These are phyloP conservation scores for Sinopyrophorus schimmeli DNA, from an alignment of 2,888 invertebrate species.

Conservation along the genomic window DNA sequence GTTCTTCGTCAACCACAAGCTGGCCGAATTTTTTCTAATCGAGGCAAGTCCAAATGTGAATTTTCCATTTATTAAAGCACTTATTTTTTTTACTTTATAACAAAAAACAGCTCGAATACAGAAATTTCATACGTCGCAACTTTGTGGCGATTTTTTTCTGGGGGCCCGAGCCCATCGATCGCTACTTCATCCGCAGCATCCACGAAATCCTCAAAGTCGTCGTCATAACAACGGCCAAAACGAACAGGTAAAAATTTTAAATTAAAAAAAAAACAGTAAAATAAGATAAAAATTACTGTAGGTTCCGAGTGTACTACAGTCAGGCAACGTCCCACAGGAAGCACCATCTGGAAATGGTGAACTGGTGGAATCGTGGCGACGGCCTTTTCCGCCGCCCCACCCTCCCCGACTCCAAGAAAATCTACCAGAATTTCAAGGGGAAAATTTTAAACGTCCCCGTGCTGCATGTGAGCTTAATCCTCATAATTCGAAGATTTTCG, in stretches of 20 bases:
- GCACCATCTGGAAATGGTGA: slow-evolving; percentile 65
- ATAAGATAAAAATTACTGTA: no score
- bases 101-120: slow-evolving; percentile 52
- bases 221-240: slow-evolving; percentile 67
- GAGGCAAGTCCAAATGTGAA: slow-evolving; percentile 54
- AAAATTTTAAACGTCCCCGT: slow-evolving; percentile 71
- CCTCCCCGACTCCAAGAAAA: slow-evolving; percentile 63
- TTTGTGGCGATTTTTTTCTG: slow-evolving; percentile 71
- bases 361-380: slow-evolving; percentile 70
- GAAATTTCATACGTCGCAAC: slow-evolving; percentile 64
- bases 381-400: slow-evolving; percentile 69
- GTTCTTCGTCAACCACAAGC: slow-evolving; percentile 59
- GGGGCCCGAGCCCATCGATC: slow-evolving; percentile 60
- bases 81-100: slow-evolving; percentile 8
- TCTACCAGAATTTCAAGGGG: slow-evolving; percentile 68
- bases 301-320: slow-evolving; percentile 73
- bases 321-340: slow-evolving; percentile 65
- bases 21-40: slow-evolving; percentile 60
- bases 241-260: slow-evolving; percentile 63
- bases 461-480: slow-evolving; percentile 64
- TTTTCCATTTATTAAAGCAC: background rate
- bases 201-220: slow-evolving; percentile 63
- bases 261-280: no score
- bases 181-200: slow-evolving; percentile 58
- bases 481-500: slow-evolving; percentile 26